Evolutionary conservation across 2,113 vertebrate genomes (phyloP), one percentile per base, ranked within the genome.

Genomic region (Thymallus thymallus): DNA sequence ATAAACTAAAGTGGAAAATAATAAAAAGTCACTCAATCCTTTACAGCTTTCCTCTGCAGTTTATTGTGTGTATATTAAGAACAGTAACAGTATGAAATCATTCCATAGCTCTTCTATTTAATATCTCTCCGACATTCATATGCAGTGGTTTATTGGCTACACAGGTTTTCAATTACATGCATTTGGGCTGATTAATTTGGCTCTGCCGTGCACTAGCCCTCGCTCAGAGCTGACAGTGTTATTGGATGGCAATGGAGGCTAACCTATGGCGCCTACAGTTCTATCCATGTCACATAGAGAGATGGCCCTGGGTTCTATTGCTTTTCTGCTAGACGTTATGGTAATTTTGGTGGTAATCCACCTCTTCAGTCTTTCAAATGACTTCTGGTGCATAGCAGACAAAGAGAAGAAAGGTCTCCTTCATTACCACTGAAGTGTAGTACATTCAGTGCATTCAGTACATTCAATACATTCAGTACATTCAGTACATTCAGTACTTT

Each of bases 171-270:
- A 60, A 24, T 72, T 71, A 30, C 51, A 16, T 55, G 23, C 45
- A 66, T 48, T 35, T 45, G 70, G 30, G n/a, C 12, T 70, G 32
- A 30, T 55, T 64, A 13, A 58, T 71, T 71, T 64, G 68, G 29
- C 16, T 55, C 58, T 65, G 48, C 56, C 10, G 30, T 65, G 62
- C 56, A 10, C 56, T 26, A 20, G 7, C 32, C 16, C 56, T 46
- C 45, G 24, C 20, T 69, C 29, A 30, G 58, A 29, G 23, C 24
- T 61, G 66, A 16, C 23, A 10, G n/a, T 55, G 18, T 75, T 62
- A 69, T 69, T 76, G 74, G 61, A 63, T 55, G 74, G 29, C 23
- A 30, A 35, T 30, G 48, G 14, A 48, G 74, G 70, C 70, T 58
- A 71, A 71, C 46, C 69, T 58, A 56, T 58, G 26, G 9, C n/a